Percentiles rank a stretch among this genome's conserved stretches.
Evolutionary conservation across 2,888 invertebrate species (phyloP).

Genomic region (Druceiella hillmani): DNA sequence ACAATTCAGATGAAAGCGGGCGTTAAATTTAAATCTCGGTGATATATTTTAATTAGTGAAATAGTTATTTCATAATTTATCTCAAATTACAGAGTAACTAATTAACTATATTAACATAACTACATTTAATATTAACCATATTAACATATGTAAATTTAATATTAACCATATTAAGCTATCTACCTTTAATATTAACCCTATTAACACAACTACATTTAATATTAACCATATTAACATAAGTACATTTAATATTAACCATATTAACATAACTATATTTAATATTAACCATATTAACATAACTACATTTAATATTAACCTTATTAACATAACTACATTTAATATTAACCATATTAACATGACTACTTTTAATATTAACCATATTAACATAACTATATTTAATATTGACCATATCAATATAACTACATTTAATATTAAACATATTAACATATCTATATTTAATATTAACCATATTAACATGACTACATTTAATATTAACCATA

Average conservation of each 20-base stretch:
- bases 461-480: neutral
- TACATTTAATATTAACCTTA: neutral
- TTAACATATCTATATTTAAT: neutral
- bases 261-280: neutral
- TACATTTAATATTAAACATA: neutral
- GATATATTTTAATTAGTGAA: too few species aligned
- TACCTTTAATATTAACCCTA: neutral
- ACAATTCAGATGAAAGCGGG: too few species aligned
- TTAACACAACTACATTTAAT: neutral
- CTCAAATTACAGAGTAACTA: too few species aligned
- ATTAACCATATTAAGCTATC: neutral
- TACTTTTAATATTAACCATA: neutral
- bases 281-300: neutral
- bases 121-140: slow-evolving; percentile 20
- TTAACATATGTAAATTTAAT: neutral
- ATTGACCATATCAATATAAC: neutral
- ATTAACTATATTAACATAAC: too few species aligned
- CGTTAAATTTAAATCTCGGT: too few species aligned
- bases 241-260: neutral
- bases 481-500: too few species aligned
- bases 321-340: neutral
- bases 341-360: neutral
- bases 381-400: neutral
- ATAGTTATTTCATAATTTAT: too few species aligned
- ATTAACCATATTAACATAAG: neutral